A percentile compares a stretch with the other conserved stretches of the same genome.
Conservation (phyloP, 2,113 vertebrate genomes). For the Amazona vittata region DNA sequence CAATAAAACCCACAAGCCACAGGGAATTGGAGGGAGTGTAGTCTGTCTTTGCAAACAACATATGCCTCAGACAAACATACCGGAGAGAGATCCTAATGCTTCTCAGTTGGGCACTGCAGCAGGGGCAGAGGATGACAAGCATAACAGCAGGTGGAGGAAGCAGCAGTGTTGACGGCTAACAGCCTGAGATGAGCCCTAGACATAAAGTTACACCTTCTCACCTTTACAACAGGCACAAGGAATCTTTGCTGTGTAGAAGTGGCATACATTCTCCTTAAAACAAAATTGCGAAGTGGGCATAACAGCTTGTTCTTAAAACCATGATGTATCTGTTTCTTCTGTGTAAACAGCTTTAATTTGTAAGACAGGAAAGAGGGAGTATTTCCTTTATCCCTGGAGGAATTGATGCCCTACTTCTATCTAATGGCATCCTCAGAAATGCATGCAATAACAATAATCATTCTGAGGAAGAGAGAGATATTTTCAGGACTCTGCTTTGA, state of each 20-base stretch:
- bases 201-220: background rate
- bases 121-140: background rate
- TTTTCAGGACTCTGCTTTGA: background rate
- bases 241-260: background rate
- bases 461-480: background rate
- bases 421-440: background rate
- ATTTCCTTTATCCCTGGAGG: background rate
- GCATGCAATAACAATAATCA: background rate
- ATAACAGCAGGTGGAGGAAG: background rate
- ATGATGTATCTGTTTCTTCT: background rate
- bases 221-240: background rate
- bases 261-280: accelerated
- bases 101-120: accelerated
- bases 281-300: background rate
- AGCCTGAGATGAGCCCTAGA: background rate
- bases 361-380: background rate
- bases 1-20: background rate
- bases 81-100: background rate
- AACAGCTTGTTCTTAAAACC: background rate
- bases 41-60: background rate
- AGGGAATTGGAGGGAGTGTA: background rate
- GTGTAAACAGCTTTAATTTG: background rate
- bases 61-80: background rate
- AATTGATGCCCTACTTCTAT: background rate
- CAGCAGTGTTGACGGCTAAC: background rate